phyloP scores from a whole-genome alignment of 1,140 invertebrate species.

The Notospermus geniculatus region DNA sequence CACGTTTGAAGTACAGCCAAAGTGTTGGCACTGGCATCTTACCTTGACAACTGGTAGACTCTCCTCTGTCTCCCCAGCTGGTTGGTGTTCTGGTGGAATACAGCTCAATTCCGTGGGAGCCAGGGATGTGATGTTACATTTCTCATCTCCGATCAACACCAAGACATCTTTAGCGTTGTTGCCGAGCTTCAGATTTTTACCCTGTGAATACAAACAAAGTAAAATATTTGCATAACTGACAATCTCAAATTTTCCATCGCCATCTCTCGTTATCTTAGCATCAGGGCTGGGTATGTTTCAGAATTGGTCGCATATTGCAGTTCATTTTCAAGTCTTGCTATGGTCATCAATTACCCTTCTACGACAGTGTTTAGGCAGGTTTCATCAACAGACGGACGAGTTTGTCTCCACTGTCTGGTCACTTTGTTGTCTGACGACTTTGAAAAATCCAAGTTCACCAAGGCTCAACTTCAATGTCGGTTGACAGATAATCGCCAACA shows the following conservation, averaged over 20 bases:
- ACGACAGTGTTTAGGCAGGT: no score
- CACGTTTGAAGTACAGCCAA: background rate
- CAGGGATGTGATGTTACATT: constrained; percentile 90
- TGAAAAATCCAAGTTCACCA: no score
- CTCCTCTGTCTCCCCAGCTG: constrained; percentile 72
- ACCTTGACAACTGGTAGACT: constrained; percentile 81
- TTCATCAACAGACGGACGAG: no score
- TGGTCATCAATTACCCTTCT: no score
- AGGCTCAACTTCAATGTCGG: background rate
- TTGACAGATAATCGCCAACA: no score
- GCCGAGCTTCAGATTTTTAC: constrained; percentile 85
- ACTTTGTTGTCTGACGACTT: no score
- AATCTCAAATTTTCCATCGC: no score
- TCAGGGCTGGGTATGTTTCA: no score
- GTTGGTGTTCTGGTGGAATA: constrained; percentile 67
- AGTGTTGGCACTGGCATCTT: background rate
- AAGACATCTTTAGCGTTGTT: constrained; percentile 89
- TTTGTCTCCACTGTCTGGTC: no score
- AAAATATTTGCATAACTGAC: constrained; percentile 11
- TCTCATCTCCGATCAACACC: constrained; percentile 83
- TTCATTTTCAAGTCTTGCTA: no score
- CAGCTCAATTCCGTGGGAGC: constrained; percentile 86
- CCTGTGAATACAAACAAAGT: constrained; percentile 54
- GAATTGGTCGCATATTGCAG: no score
- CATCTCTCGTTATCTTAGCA: no score